Evolutionary conservation across 2,113 vertebrate genomes (phyloP).

Genomic region (Centropus unirufus): DNA sequence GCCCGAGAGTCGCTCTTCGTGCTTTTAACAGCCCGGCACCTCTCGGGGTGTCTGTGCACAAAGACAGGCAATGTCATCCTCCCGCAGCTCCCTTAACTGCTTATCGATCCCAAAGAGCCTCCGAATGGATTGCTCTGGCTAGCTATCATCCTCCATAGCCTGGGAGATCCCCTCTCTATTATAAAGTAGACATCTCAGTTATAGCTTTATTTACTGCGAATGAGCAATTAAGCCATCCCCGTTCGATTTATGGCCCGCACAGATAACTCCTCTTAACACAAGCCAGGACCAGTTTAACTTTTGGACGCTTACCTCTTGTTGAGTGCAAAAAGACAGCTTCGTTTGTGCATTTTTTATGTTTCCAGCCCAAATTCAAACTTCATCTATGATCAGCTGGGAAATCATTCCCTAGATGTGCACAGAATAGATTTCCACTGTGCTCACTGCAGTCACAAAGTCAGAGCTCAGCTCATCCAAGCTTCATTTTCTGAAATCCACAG

Average conservation of each 20-base stretch:
- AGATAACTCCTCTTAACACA: background rate
- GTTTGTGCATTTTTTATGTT: background rate
- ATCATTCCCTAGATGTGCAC: background rate
- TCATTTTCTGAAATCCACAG: background rate
- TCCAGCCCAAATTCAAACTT: background rate
- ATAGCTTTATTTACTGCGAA: constrained; percentile 42
- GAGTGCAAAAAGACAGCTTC: background rate
- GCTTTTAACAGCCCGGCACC: background rate
- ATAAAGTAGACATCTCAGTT: background rate
- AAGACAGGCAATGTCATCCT: constrained; percentile 38
- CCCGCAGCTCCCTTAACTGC: background rate
- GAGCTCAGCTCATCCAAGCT: background rate
- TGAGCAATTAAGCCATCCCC: background rate
- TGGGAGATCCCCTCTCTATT: background rate
- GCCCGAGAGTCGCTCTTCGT: accelerated
- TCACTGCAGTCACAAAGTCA: background rate
- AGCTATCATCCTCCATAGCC: constrained; percentile 4
- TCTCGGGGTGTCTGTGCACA: background rate
- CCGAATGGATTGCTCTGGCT: background rate
- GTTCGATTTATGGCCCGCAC: background rate
- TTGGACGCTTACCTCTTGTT: background rate
- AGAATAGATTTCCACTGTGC: background rate
- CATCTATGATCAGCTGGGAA: background rate
- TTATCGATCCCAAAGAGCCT: constrained; percentile 47
- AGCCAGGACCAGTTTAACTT: constrained; percentile 16